These are phyloP conservation scores for Glyptemys insculpta DNA, from an alignment of 2,797 vertebrate genomes.

Conservation along the genomic window DNA sequence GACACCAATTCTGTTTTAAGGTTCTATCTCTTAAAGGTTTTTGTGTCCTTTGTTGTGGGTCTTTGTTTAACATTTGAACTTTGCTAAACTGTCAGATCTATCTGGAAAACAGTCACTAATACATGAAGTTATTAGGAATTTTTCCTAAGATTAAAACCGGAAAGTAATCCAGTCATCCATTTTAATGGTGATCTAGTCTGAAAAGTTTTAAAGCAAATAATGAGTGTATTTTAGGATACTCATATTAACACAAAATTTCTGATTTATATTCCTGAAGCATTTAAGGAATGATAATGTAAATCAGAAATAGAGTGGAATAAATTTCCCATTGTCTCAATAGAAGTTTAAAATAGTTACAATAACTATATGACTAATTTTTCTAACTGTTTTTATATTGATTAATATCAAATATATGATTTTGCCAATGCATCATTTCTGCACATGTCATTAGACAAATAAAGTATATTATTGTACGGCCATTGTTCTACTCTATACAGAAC, in stretches of 20 bases:
- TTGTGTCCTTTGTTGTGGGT: background rate
- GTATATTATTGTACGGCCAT: background rate
- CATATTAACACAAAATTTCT: slow-evolving; percentile 25
- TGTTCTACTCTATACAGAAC: background rate
- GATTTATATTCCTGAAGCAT: slow-evolving; percentile 27
- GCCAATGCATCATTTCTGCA: slow-evolving; percentile 16
- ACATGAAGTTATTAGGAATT: background rate
- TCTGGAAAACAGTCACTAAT: background rate
- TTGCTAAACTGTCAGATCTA: background rate
- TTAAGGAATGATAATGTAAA: slow-evolving; percentile 29
- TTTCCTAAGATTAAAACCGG: slow-evolving; percentile 3
- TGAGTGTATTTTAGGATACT: slow-evolving; percentile 24
- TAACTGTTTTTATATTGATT: background rate
- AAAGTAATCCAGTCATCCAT: background rate
- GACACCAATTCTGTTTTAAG: background rate
- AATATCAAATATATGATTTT: slow-evolving; percentile 9
- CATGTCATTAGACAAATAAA: background rate
- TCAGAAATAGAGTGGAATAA: slow-evolving; percentile 39
- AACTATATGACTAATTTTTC: background rate
- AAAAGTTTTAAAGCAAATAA: slow-evolving; percentile 14
- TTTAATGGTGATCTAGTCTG: slow-evolving; percentile 5
- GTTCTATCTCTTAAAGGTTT: slow-evolving; percentile 28
- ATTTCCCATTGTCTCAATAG: background rate
- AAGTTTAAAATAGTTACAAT: slow-evolving; percentile 53
- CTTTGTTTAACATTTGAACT: slow-evolving; percentile 50